Percentiles rank a stretch among this genome's conserved stretches.
Conservation (phyloP, 2,113 vertebrate genomes). For the Gila orcuttii region DNA sequence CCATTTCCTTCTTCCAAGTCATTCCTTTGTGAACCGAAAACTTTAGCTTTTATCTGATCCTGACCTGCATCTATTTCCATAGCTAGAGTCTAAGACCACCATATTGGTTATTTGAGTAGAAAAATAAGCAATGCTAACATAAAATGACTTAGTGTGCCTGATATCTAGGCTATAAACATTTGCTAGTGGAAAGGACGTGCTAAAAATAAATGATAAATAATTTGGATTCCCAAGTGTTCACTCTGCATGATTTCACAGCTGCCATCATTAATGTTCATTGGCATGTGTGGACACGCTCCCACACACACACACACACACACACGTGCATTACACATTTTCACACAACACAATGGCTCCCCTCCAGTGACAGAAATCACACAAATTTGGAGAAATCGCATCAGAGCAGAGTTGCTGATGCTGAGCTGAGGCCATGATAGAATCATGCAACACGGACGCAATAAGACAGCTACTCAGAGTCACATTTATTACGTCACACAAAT, state of each 20-base stretch:
- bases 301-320: slow-evolving; percentile 34
- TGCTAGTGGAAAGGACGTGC: not conserved
- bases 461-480: not conserved
- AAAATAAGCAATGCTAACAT: not conserved
- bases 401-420: not conserved
- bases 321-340: slow-evolving; percentile 12
- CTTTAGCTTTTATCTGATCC: not conserved
- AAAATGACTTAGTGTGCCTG: not conserved
- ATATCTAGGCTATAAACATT: not conserved
- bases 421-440: not conserved
- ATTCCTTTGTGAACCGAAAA: not conserved
- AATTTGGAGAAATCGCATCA: not conserved
- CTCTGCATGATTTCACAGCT: not conserved
- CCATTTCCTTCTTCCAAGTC: not conserved
- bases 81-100: not conserved
- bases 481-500: not conserved
- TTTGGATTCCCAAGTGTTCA: not conserved
- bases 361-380: not conserved
- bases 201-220: not conserved
- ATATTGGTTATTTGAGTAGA: not conserved
- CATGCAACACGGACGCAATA: not conserved
- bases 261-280: not conserved
- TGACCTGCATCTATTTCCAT: not conserved
- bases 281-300: not conserved
- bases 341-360: slow-evolving; percentile 11